Evolutionary conservation across 1,140 invertebrate genomes (phyloP).

Genomic region (Nylanderia fulva): DNA sequence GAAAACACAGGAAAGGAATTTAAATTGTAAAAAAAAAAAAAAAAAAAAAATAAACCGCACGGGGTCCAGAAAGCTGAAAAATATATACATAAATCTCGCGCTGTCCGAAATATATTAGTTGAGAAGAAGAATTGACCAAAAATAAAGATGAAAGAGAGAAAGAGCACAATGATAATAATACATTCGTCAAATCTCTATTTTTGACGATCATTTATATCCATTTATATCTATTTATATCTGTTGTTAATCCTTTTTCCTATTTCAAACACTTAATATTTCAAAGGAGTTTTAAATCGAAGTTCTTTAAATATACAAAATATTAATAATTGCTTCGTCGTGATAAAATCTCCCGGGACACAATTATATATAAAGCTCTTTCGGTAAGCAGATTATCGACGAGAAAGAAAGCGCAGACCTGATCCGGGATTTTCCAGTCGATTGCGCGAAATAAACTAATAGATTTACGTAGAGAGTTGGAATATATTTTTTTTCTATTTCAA

Average conservation of each 20-base stretch:
- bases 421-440: neutral
- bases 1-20: conserved; percentile 24
- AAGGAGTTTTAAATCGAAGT: neutral
- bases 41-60: no score
- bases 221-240: no score
- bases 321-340: neutral
- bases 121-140: neutral
- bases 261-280: neutral
- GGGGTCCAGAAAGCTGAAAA: conserved; percentile 1
- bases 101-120: conserved; percentile 28
- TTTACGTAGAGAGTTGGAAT: neutral
- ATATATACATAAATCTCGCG: conserved; percentile 26
- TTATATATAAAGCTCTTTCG: neutral
- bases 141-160: neutral
- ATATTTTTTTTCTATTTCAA: neutral
- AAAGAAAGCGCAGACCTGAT: neutral
- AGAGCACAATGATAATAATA: neutral
- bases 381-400: neutral
- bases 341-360: no score
- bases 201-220: neutral
- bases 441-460: conserved; percentile 1
- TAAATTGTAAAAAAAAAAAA: conserved; percentile 36
- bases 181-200: neutral
- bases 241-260: neutral
- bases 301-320: neutral